Evolutionary conservation across 2,888 invertebrate genomes (phyloP), one percentile per base, ranked within the genome.

Genomic region (Eledona agricola): DNA sequence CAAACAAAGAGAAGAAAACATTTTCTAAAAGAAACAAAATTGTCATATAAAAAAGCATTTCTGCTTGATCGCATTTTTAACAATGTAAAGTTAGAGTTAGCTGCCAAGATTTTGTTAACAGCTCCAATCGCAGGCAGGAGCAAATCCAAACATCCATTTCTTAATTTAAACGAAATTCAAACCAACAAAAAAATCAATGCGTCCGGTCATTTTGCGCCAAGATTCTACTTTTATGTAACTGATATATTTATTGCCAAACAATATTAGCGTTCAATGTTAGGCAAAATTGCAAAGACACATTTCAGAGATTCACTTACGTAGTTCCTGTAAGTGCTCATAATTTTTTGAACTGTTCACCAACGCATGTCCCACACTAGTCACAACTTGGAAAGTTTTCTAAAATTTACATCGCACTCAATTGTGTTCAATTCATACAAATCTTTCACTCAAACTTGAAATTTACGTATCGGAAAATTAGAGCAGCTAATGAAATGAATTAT

Each of bases 271-370:
- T 26, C 10, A 12, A 42, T 29, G 11, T 19, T 22, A 10, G n/a
- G 6, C 17, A 15, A 26, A 25, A 26, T 17, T 10, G 4, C 16
- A 42, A 26, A 31, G 13, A n/a, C 22, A 7, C 9, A 19, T 25
- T n/a, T 7, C 7, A 17, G 20, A 3, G 1, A 12, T 10, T 25
- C 56, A 67, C 67, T 67, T 62, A 67, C 67, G 58, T 67, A 67
- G 59, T 64, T 66, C 46, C 64, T 59, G 52, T 64, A 67, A 59
- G 60, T 60, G 50, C 68, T 69, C 68, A 69, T 69, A 52, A 57
- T 64, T 60, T 51, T n/a, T 31, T 47, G 51, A 59, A 51, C 53
- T 37, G 31, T 32, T 29, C 17, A 15, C 10, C 23, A 42, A 29
- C 26, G 34, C 29, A 47, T 31, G 11, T 13, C 16, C 40, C 16